Percentiles rank a stretch among this genome's conserved stretches.
Evolutionary conservation across 2,888 invertebrate species (phyloP).

Genomic region (Tetranychus piercei): DNA sequence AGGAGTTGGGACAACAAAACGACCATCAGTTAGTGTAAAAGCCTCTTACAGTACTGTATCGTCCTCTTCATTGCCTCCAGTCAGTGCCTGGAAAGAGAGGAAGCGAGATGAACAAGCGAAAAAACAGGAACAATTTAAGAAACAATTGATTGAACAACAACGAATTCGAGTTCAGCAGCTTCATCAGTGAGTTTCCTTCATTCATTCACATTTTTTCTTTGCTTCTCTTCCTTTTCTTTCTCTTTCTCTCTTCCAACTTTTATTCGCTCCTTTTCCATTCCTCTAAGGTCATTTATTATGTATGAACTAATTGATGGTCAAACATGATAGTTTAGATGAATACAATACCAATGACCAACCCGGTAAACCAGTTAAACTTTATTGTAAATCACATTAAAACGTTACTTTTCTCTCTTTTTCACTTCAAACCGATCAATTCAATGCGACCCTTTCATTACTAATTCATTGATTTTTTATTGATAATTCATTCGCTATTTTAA

Average conservation of each 20-base stretch:
- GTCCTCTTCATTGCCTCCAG: neutral
- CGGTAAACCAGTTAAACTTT: neutral
- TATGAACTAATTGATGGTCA: neutral
- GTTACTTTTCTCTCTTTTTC: too few species aligned
- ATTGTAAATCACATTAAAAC: neutral
- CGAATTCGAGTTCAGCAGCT: neutral
- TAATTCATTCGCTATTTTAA: too few species aligned
- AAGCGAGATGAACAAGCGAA: neutral
- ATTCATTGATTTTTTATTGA: too few species aligned
- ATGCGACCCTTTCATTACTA: too few species aligned
- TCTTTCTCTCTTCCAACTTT: too few species aligned
- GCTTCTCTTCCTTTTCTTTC: too few species aligned
- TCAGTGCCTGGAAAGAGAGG: slow-evolving; percentile 1
- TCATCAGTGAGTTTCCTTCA: neutral
- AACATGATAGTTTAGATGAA: neutral
- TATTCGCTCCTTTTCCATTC: too few species aligned
- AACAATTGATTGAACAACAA: neutral
- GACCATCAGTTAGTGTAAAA: neutral
- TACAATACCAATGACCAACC: neutral
- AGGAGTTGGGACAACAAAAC: neutral
- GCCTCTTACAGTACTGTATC: slow-evolving; percentile 6
- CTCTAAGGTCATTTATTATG: too few species aligned
- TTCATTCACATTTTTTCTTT: too few species aligned
- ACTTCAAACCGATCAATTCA: too few species aligned
- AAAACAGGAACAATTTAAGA: neutral